phyloP scores from a whole-genome alignment of 2,113 vertebrate genomes.

The Labeo catla region DNA sequence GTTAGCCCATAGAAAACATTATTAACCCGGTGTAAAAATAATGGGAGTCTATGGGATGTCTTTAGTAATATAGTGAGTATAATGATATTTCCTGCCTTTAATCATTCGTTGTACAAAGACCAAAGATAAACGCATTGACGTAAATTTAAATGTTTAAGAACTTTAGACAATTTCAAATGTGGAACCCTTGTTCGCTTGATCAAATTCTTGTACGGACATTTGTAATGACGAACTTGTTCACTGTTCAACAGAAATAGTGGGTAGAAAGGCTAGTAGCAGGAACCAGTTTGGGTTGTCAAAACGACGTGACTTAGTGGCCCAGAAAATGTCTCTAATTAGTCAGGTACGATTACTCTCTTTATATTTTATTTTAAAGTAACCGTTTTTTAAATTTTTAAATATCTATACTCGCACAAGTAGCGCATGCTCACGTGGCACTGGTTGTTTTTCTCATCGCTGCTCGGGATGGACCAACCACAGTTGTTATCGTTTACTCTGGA shows the following conservation, averaged over 20 bases:
- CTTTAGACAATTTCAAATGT: background rate
- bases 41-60: too few relatives aligned
- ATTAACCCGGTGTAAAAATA: too few relatives aligned
- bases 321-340: background rate
- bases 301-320: background rate
- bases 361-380: background rate
- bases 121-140: background rate
- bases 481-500: background rate
- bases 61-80: too few relatives aligned
- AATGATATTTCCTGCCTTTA: background rate
- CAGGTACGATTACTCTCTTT: background rate
- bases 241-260: background rate
- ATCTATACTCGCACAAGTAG: background rate
- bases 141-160: background rate
- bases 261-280: background rate
- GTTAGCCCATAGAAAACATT: background rate
- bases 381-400: background rate
- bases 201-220: background rate
- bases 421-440: background rate
- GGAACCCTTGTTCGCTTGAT: constrained; percentile 8
- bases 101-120: background rate
- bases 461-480: background rate
- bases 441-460: background rate
- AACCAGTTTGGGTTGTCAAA: background rate
- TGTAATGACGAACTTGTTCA: background rate